A percentile compares a stretch with the other conserved stretches of the same genome.
These are phyloP conservation scores for Tokudaia muenninki DNA, from an alignment of 2,797 vertebrate species.

Conservation along the genomic window DNA sequence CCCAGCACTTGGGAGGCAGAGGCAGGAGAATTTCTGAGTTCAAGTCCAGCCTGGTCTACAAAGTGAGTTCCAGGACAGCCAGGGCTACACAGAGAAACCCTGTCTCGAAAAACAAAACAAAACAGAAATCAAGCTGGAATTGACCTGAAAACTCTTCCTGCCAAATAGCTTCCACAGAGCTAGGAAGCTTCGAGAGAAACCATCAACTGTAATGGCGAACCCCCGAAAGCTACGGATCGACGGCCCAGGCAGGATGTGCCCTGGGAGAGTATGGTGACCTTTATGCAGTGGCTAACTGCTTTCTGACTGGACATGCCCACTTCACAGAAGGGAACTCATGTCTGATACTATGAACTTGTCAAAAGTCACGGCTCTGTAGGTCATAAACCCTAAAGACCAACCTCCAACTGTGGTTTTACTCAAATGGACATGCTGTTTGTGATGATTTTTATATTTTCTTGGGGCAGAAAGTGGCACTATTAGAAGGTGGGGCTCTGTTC, in stretches of 20 bases:
- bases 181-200: neutral
- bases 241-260: neutral
- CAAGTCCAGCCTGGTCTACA: no score
- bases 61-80: no score
- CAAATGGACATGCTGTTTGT: neutral
- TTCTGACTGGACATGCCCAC: neutral
- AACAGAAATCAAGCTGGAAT: neutral
- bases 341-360: neutral
- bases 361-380: neutral
- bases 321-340: neutral
- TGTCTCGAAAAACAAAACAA: no score
- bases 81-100: no score
- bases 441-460: neutral
- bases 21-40: no score
- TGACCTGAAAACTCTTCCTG: neutral
- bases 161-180: neutral
- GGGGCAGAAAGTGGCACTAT: neutral
- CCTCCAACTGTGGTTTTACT: neutral
- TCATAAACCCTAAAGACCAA: neutral
- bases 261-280: neutral
- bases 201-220: neutral
- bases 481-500: neutral
- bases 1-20: no score
- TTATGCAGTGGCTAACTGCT: neutral
- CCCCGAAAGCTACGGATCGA: neutral